These are phyloP conservation scores for Diorhabda sublineata DNA, from an alignment of 1,140 invertebrate genomes.

Conservation along the genomic window DNA sequence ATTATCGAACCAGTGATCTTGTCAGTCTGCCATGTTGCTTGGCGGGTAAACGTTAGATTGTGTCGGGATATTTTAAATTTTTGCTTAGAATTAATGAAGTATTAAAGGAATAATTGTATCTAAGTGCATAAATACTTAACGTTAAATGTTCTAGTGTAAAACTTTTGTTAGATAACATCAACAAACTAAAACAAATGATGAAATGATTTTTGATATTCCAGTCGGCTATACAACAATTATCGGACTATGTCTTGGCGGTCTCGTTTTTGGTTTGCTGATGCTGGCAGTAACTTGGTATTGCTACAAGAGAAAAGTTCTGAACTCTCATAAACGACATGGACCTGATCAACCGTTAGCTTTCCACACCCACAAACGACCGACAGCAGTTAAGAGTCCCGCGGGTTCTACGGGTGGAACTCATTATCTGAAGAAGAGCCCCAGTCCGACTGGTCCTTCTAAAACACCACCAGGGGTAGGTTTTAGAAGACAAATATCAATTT, in stretches of 20 bases:
- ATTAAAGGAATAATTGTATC: too few relatives aligned
- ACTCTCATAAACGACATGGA: conserved; percentile 46
- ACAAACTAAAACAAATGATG: too few relatives aligned
- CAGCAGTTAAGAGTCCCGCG: conserved; percentile 61
- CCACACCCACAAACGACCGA: conserved; percentile 58
- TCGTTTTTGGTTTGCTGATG: conserved; percentile 54
- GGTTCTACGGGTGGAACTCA: conserved; percentile 63
- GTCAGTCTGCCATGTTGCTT: too few relatives aligned
- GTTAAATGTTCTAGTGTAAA: too few relatives aligned
- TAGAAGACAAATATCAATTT: neutral
- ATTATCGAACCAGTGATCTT: too few relatives aligned
- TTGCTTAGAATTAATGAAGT: too few relatives aligned
- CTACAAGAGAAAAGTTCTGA: conserved; percentile 49
- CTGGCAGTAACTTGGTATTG: conserved; percentile 58
- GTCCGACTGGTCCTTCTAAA: conserved; percentile 64
- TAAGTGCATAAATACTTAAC: too few relatives aligned
- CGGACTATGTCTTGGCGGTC: conserved; percentile 58
- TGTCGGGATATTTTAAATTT: too few relatives aligned
- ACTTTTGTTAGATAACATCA: too few relatives aligned
- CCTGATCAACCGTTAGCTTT: conserved; percentile 58
- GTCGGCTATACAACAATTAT: conserved; percentile 60
- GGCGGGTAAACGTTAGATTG: too few relatives aligned
- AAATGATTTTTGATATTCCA: conserved; percentile 43
- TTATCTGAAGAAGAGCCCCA: conserved; percentile 84
- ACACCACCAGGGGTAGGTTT: conserved; percentile 48